A percentile compares a stretch with the other conserved stretches of the same genome.
phyloP scores from a whole-genome alignment of 2,797 vertebrate genomes.

The Phaenicophaeus curvirostris region DNA sequence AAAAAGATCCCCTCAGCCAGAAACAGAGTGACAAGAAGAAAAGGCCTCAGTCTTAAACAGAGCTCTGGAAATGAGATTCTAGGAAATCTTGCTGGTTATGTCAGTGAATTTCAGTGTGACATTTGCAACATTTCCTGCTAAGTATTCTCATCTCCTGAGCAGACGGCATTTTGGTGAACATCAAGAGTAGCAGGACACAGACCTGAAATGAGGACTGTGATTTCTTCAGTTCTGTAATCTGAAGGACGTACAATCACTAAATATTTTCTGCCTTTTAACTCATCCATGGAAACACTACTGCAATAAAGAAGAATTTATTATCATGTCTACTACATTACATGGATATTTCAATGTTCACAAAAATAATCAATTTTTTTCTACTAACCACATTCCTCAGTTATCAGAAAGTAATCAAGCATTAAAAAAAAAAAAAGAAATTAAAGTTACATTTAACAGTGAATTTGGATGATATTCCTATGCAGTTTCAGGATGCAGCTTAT shows the following conservation, averaged over 20 bases:
- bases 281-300: not conserved
- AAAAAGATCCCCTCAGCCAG: not conserved
- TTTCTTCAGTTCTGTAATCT: not conserved
- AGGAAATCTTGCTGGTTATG: not conserved
- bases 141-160: not conserved
- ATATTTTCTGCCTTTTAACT: not conserved
- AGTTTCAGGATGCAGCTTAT: not conserved
- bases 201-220: not conserved
- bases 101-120: not conserved
- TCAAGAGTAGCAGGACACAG: not conserved
- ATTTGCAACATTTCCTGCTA: not conserved
- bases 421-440: not conserved
- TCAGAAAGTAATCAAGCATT: not conserved
- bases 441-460: not conserved
- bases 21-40: not conserved
- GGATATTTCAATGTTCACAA: not conserved
- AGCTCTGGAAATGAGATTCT: not conserved
- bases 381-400: not conserved
- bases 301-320: not conserved
- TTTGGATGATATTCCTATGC: not conserved
- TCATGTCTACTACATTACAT: not conserved
- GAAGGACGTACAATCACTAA: not conserved
- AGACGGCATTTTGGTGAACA: not conserved
- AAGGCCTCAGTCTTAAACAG: not conserved
- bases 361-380: not conserved